Base-by-base conservation (phyloP, 2,113 vertebrate species). In the Catagonus wagneri region DNA sequence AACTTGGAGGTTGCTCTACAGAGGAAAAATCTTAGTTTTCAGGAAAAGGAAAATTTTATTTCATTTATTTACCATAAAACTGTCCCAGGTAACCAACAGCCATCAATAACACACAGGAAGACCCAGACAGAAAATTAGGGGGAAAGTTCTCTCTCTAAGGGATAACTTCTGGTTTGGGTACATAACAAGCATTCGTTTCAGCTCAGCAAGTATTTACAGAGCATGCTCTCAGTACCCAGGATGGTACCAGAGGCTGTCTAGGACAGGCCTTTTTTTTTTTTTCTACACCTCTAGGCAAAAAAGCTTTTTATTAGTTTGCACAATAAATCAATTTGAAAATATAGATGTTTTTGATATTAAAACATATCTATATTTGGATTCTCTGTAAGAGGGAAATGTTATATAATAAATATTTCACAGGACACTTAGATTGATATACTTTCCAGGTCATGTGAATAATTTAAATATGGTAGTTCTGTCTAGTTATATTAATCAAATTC, bases 401-500 rank as follows among this genome's bases (percentile, higher is more conserved):
- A 90, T 0, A 61, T 86, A 94, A 89, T 19, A 94, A 90, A 89
- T 92, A 84, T 94, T 50, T 96, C 74, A 87, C 1, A 90, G 44
- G 32, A 80, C 27, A 76, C 23, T 92, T 58, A 88, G 74, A 79
- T 65, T 1, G 23, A 65, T 90, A 71, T 58, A 93, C 95, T 97
- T 85, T 91, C 80, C 22, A 96, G 60, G 74, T 91, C 60, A 98
- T 88, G 61, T 68, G 75, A 52, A 83, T 96, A 79, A 98, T 94
- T 36, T 69, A 80, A 63, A 69, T 96, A 72, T 84, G 72, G 16
- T 80, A 95, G 34, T 50, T 88, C 83, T 96, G 34, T 83, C 83
- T 87, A 79, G 88, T 89, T 90, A 60, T 44, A 69, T 93, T 96
- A 95, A n/a, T 69, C 71, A 95, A 89, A 60, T 83, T 93, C 66